A percentile compares a stretch with the other conserved stretches of the same genome.
These are phyloP conservation scores for Tretioscincus oriximinensis DNA, from an alignment of 2,113 vertebrate species.

Conservation along the genomic window DNA sequence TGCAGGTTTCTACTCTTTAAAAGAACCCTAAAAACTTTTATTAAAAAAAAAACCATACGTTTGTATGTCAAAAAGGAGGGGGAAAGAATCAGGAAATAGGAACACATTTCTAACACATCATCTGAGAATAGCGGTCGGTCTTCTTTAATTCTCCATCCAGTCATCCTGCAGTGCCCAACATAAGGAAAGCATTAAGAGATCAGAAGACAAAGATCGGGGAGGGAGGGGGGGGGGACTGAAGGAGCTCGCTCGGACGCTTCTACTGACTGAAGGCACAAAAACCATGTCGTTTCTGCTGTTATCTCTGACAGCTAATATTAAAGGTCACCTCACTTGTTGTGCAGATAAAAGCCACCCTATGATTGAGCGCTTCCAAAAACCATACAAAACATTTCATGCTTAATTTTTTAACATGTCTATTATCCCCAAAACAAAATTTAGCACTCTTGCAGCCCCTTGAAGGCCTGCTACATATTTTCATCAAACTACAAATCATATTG, in stretches of 20 bases:
- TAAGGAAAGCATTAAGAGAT: constrained; percentile 59
- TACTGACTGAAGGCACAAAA: constrained; percentile 23
- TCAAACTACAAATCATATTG: neutral
- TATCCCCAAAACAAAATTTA: neutral
- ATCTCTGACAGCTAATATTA: constrained; percentile 52
- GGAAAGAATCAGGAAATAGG: constrained; percentile 43
- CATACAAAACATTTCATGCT: neutral
- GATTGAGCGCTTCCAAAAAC: neutral
- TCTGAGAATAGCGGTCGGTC: constrained; percentile 40
- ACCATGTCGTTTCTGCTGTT: constrained; percentile 33
- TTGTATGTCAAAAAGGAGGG: constrained; percentile 20
- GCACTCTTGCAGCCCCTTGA: neutral
- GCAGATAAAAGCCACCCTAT: constrained; percentile 6
- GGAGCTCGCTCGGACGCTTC: constrained; percentile 39
- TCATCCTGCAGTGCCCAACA: constrained; percentile 34
- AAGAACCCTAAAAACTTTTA: neutral
- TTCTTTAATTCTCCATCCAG: constrained; percentile 46
- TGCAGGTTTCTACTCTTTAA: constrained; percentile 17
- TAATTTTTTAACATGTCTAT: neutral
- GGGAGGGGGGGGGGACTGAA: neutral
- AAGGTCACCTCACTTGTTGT: constrained; percentile 36
- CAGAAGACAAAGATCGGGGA: constrained; percentile 37
- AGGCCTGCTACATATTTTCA: neutral
- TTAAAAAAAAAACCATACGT: neutral
- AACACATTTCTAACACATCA: constrained; percentile 48